A percentile compares a stretch with the other conserved stretches of the same genome.
These are phyloP conservation scores for Leptobrachium leishanense DNA, from an alignment of 2,113 vertebrate genomes.

Conservation along the genomic window DNA sequence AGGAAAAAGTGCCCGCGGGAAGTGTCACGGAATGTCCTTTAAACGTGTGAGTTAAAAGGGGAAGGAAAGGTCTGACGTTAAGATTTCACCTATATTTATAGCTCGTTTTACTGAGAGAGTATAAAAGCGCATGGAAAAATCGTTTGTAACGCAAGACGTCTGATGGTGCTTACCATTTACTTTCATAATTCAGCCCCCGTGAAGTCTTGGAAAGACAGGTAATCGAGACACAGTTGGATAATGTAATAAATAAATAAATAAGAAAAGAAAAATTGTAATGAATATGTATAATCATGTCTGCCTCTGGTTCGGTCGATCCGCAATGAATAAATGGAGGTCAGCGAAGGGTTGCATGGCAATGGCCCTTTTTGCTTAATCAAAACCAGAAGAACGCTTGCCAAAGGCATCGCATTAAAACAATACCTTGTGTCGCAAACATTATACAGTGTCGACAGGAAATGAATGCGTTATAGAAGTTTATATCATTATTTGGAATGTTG, in stretches of 20 bases:
- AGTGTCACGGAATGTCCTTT: not conserved
- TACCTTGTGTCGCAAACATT: constrained; percentile 26
- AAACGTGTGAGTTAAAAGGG: not conserved
- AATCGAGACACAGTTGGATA: constrained; percentile 1
- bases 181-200: not conserved
- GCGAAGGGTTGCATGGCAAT: constrained; percentile 5
- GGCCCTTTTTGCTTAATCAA: constrained; percentile 13
- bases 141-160: not conserved
- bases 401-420: constrained; percentile 31
- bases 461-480: constrained; percentile 25
- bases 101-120: not conserved
- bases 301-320: constrained; percentile 11
- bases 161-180: not conserved
- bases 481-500: constrained; percentile 13
- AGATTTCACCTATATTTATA: not conserved
- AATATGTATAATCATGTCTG: constrained; percentile 36
- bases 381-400: constrained; percentile 6
- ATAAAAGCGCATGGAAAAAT: constrained; percentile 1
- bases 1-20: not conserved
- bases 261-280: not conserved
- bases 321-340: constrained; percentile 36
- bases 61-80: not conserved
- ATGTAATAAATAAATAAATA: not conserved
- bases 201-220: not conserved
- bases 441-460: not conserved